Evolutionary conservation across 2,888 invertebrate genomes (phyloP), one percentile per base, ranked within the genome.

Genomic region (Mongoloraphidia duomilia): DNA sequence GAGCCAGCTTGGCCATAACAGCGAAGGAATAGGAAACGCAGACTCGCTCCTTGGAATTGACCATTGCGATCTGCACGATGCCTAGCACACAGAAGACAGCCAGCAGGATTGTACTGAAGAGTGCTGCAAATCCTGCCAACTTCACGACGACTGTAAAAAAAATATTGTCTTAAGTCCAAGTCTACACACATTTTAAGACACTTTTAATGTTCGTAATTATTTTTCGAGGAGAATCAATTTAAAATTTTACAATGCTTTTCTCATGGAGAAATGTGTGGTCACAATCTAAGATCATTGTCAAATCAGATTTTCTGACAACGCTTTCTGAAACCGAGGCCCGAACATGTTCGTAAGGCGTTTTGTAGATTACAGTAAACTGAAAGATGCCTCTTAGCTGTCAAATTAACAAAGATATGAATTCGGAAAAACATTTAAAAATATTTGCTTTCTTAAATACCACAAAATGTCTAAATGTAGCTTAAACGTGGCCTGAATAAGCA

Each of bases 61-160:
- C 80, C 89, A 90, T 89, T 54, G 89, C 85, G 56, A 91, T 75
- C 66, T 90, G 90, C 54, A 90, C 74, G 53, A 90, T 79, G 46
- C 88, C 83, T 52, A 89, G 70, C 52, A 86, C 69, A 67, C 87
- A 87, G 70, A 86, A 84, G 49, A 87, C 68, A 41, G 83, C 88
- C 54, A 90, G 72, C 46, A 82, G 69, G 2, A 79, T 70, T 41
- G 87, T 82, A 46, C 87, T 84, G 49, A 80, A 68, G n/a, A 81
- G 76, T 8, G 84, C 88, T 53, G 87, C 78, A 55, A 89, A 71
- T 46, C 91, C 91, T 46, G 89, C 84, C 59, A 87, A 76, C 72
- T 82, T 83, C 51, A 89, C 87, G 40, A 84, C 84, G 67, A 80
- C 90, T 90, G 73, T 42, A 72, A 70, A 46, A 56, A 54, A 54